Base-by-base conservation (phyloP, 2,797 vertebrate species). In the Centropyge bicolor region DNA sequence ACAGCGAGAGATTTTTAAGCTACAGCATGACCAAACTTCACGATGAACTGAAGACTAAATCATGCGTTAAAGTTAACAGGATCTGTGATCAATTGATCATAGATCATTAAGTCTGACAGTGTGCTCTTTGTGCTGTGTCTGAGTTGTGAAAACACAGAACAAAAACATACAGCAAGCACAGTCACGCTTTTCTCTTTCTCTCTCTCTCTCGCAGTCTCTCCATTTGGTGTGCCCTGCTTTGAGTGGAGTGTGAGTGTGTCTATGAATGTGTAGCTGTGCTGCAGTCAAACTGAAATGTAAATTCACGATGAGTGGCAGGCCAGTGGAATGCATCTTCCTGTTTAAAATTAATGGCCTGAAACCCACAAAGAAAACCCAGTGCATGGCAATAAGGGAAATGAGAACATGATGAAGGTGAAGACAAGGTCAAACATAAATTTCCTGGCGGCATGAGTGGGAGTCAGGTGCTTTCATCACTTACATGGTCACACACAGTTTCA, bases 111-210 rank as follows among this genome's bases (percentile, higher is more conserved):
- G 82, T 86, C 66, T 72, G 86, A 90, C 86, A 89, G 92, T 92
- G 93, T 93, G 93, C 93, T 93, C 89, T 89, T 92, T 92, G 89
- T 91, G 93, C 93, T 93, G 92, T 38, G 90, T 94, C 90, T 93
- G 92, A 93, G 91, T 93, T 87, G 86, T 93, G 92, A 91, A 85
- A 94, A 92, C 93, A 93, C 93, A 92, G 90, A 92, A 92, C 87
- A 80, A 86, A 89, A 92, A 93, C 93, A 94, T 91, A 91, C 89
- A 92, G 92, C 91, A 92, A 89, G 93, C 93, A 94, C 92, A 93
- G 91, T 91, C 92, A 92, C 91, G 76, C 93, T 82, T 90, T 70
- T 76, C 89, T 90, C 88, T 93, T 36, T 91, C 90, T 89, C 87
- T 83, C 88, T 89, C 80, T 72, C 84, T 66, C 81, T 80, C 57